Conservation (phyloP, 2,797 vertebrate genomes). For the Simalia tracyae region DNA sequence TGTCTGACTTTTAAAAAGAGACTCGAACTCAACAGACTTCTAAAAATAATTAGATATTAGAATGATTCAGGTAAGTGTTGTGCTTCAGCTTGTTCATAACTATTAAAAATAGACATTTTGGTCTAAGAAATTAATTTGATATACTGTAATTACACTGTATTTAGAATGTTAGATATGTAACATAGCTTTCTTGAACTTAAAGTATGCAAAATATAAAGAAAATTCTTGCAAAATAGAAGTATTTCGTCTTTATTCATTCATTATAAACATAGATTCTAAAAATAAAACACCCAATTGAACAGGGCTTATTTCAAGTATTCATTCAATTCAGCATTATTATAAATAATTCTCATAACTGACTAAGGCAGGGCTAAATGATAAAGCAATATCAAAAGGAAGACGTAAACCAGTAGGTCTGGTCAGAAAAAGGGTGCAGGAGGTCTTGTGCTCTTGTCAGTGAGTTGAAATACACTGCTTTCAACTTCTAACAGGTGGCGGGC, state of each 20-base stretch:
- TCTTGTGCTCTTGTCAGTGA: constrained; percentile 39
- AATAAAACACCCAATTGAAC: constrained; percentile 62
- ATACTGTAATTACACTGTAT: constrained; percentile 48
- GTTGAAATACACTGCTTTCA: constrained; percentile 29
- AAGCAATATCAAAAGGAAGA: constrained; percentile 64
- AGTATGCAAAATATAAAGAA: constrained; percentile 68
- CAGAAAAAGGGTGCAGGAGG: background rate
- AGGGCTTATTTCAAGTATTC: constrained; percentile 64
- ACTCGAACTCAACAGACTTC: constrained; percentile 43
- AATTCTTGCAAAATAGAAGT: constrained; percentile 65
- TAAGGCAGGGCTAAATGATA: constrained; percentile 36
- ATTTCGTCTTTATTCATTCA: constrained; percentile 56
- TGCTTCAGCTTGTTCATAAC: constrained; percentile 50
- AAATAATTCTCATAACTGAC: constrained; percentile 50
- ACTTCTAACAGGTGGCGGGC: rapidly evolving
- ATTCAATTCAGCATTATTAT: constrained; percentile 57
- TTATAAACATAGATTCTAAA: constrained; percentile 64
- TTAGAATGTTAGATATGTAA: constrained; percentile 54
- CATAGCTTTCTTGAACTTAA: constrained; percentile 63
- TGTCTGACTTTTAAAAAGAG: background rate
- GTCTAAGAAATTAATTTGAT: constrained; percentile 50
- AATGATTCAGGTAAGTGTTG: constrained; percentile 50
- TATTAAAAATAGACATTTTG: constrained; percentile 53
- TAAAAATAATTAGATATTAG: constrained; percentile 41
- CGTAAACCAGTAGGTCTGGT: background rate